Evolutionary conservation across 2,113 vertebrate genomes (phyloP), one percentile per base, ranked within the genome.

Genomic region (Tylochromis polylepis): DNA sequence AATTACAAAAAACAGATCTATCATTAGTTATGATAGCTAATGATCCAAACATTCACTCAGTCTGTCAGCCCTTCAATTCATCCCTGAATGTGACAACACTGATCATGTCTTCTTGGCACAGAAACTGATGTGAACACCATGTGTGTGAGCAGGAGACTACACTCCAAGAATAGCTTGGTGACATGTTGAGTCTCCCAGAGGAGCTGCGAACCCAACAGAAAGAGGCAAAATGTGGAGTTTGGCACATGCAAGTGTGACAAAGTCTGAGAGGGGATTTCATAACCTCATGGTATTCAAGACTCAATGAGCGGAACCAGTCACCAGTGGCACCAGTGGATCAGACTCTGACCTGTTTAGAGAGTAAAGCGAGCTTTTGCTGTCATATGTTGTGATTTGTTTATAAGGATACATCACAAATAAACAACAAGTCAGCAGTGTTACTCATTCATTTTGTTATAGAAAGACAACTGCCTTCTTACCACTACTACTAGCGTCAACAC

Each of bases 101-200:
- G 31, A 87, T 83, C 82, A 27, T 49, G 55, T 88, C 43, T 87
- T 86, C 80, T 90, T 90, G 87, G 86, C 83, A 86, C 27, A 58
- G 79, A 82, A 49, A 77, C 14, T 22, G 49, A 85, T 85, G 81
- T 11, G 5, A 89, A 82, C 79, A 60, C 77, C 77, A 65, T 90
- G 75, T 92, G 91, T 6, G 36, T 77, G 67, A 88, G 82, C 82
- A 84, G 29, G 77, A 85, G 88, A 86, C 81, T 86, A 72, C 62
- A 34, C 75, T 91, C 85, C 91, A 83, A 81, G 85, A 94, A 92
- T 90, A 91, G 83, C 86, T 46, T 88, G 34, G 60, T 89, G 85
- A 81, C 86, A 93, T 89, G 88, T 91, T 87, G 85, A 87, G 87
- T 89, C 83, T 92, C 82, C 83, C 75, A 57, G 62, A 85, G 86